Conservation (phyloP, 1,140 invertebrate genomes). For the Micrasema longulum region DNA sequence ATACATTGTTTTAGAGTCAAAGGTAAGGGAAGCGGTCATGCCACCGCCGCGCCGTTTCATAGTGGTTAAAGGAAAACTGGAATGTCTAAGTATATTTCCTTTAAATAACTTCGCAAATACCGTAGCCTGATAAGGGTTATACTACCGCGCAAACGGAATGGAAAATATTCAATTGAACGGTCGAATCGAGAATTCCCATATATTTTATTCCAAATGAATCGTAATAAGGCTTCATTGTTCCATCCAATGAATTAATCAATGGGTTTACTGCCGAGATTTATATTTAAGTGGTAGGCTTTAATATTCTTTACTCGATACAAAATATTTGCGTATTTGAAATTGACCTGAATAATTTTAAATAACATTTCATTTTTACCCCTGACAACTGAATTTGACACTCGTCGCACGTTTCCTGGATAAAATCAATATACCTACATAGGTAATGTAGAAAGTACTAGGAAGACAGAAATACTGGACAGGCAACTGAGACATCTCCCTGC, state of each 20-base stretch:
- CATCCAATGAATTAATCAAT: conserved; percentile 13
- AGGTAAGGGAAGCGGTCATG: conserved; percentile 52
- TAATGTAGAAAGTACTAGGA: background rate
- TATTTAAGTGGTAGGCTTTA: too few relatives aligned
- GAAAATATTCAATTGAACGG: conserved; percentile 43
- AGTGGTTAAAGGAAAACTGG: conserved; percentile 44
- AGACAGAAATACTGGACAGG: conserved; percentile 49
- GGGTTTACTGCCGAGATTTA: too few relatives aligned
- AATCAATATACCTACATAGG: too few relatives aligned
- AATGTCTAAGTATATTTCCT: conserved; percentile 50
- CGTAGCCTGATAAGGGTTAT: conserved; percentile 42
- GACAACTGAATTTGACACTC: too few relatives aligned
- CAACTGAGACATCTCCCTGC: conserved; percentile 53
- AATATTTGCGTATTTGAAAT: too few relatives aligned
- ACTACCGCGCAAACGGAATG: conserved; percentile 29
- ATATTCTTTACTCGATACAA: too few relatives aligned
- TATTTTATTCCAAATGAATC: conserved; percentile 13
- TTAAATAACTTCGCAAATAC: conserved; percentile 47
- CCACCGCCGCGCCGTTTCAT: conserved; percentile 45
- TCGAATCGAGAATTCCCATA: conserved; percentile 20
- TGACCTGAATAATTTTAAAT: too few relatives aligned
- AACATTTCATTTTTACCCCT: too few relatives aligned
- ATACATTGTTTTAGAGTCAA: conserved; percentile 53
- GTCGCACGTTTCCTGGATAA: too few relatives aligned
- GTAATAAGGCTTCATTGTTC: conserved; percentile 9